Base-by-base conservation (phyloP, 2,113 vertebrate genomes). In the Xenotilapia leptura region DNA sequence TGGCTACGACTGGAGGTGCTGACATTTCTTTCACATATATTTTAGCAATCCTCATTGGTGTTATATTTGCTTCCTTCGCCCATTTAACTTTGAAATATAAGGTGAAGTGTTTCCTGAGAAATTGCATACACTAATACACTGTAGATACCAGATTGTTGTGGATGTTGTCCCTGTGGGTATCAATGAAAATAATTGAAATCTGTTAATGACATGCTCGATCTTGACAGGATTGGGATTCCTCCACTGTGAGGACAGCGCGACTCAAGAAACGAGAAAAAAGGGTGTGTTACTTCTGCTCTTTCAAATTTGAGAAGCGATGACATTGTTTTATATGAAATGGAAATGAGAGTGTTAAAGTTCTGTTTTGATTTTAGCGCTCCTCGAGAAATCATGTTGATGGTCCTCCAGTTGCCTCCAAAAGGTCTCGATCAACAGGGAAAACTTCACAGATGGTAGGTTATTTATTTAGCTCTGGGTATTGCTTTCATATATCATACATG, bases 161-260 rank as follows among this genome's bases (percentile, higher is more conserved):
- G 42, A 75, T 47, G 14, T 65, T 38, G 6, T n/a, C 23, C 42
- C 6, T 47, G 70, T 75, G 3, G 6, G 15, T 28, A 75, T 75
- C 42, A 12, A 10, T 75, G 23, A 49, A 75, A 75, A 47, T 47
- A 7, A 75, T 7, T 79, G 9, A 54, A 83, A 42, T 83, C 42
- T 70, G 6, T 45, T 40, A n/a, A 3, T 53, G 13, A 19, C 68
- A 19, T 55, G n/a, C 23, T 83, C 83, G 26, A 26, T 83, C 19
- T 84, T 60, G 33, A 38, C 94, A 99, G 99, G 98, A 99, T 86
- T 99, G 98, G 98, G 98, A 99, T 93, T 98, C 98, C 53, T 98
- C 99, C 31, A 80, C 95, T 68, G 95, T 98, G 88, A 98, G 96
- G 95, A 96, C 97, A 51, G 96, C 97, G 83, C 97, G 96, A 23